phyloP scores from a whole-genome alignment of 2,113 vertebrate species.

The Stegostoma tigrinum region DNA sequence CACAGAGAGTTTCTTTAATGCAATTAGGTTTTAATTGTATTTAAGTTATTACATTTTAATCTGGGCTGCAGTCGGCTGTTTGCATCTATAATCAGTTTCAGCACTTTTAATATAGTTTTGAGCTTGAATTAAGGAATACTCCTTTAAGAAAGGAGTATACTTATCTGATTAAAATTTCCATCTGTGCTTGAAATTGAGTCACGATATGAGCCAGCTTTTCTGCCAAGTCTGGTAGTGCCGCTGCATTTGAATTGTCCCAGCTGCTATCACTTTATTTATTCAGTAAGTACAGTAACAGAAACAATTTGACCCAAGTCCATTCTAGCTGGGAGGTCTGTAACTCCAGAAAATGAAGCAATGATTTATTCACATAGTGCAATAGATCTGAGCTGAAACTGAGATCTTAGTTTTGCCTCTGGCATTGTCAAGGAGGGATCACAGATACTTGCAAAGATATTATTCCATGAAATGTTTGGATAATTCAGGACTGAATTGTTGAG shows the following conservation, averaged over 20 bases:
- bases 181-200: conserved; percentile 19
- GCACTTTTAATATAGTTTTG: conserved; percentile 12
- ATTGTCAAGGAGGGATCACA: not conserved
- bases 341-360: conserved; percentile 22
- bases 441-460: not conserved
- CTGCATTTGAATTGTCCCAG: not conserved
- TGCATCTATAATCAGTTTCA: not conserved
- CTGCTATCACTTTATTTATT: not conserved
- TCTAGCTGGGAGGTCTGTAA: not conserved
- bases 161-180: conserved; percentile 17
- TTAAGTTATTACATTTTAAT: not conserved
- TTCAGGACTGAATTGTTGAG: not conserved
- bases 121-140: conserved; percentile 19
- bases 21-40: not conserved
- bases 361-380: not conserved
- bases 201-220: not conserved
- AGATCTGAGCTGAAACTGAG: not conserved
- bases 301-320: conserved; percentile 9
- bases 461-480: not conserved
- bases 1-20: not conserved
- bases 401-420: not conserved
- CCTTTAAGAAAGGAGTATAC: conserved; percentile 12
- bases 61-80: not conserved
- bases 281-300: not conserved
- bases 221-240: not conserved